Percentiles rank a stretch among this genome's conserved stretches.
Conservation (phyloP, 2,113 vertebrate genomes). For the Psammodynastes pulverulentus region DNA sequence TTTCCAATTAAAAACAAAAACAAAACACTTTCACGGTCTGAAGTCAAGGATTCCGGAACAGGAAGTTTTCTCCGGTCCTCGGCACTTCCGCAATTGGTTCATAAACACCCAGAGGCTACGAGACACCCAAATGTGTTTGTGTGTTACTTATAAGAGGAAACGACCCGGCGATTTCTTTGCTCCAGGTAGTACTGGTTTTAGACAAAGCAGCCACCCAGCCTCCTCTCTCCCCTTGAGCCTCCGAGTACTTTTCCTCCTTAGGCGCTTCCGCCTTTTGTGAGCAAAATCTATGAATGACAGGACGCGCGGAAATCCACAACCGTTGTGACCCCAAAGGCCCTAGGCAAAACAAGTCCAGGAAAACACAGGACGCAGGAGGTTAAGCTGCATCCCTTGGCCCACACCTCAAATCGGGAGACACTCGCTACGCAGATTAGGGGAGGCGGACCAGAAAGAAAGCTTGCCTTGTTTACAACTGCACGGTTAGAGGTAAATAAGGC, state of each 20-base stretch:
- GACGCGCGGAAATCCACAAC: neutral
- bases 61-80: neutral
- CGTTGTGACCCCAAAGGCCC: neutral
- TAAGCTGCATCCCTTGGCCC: neutral
- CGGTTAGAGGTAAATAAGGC: neutral
- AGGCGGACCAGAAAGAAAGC: neutral
- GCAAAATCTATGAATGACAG: fast-evolving
- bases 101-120: neutral
- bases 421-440: neutral
- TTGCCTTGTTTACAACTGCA: neutral
- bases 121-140: neutral
- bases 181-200: neutral
- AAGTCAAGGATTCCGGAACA: neutral
- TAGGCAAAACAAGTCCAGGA: neutral
- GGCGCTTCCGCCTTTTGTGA: neutral
- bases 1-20: neutral
- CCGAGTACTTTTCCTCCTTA: neutral
- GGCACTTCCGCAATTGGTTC: neutral
- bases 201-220: neutral
- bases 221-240: neutral
- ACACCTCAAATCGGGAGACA: neutral
- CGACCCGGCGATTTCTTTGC: neutral
- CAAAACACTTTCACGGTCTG: neutral
- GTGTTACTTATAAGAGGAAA: neutral
- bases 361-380: neutral